These are phyloP conservation scores for Aurelia aurita complex sp. Pacific DNA, from an alignment of 30 jellyfish, hydroid and myxozoan genomes.

Conservation along the genomic window DNA sequence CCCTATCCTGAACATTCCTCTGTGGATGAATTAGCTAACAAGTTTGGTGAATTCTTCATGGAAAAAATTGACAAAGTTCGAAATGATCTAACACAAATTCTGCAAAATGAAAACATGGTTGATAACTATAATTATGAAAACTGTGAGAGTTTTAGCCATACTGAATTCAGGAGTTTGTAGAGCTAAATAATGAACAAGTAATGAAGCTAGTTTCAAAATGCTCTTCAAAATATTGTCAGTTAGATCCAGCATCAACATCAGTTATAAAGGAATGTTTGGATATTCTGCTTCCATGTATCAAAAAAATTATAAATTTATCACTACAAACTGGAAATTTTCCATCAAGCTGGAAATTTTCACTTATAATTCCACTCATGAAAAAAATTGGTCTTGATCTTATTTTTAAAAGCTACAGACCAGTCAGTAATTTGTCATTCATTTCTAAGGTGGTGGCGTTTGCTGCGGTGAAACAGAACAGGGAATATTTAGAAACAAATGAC, in stretches of 20 bases:
- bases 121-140: background rate
- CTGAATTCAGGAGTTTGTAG: conserved; percentile 1
- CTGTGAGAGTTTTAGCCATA: background rate
- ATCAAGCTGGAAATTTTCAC: background rate
- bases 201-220: background rate
- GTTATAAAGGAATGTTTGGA: conserved; percentile 20
- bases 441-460: too few relatives aligned
- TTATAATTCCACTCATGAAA: conserved; percentile 27
- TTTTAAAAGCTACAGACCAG: conserved; percentile 17
- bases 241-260: conserved; percentile 59
- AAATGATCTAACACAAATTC: background rate
- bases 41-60: too few relatives aligned
- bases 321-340: too few relatives aligned
- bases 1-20: background rate
- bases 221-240: conserved; percentile 13
- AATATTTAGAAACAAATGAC: too few relatives aligned
- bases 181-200: conserved; percentile 2
- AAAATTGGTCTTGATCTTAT: conserved; percentile 39
- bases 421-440: too few relatives aligned
- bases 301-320: conserved; percentile 27
- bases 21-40: background rate
- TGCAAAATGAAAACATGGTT: background rate
- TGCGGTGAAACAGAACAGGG: too few relatives aligned
- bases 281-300: conserved; percentile 2
- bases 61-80: background rate